Evolutionary conservation across 2,113 vertebrate genomes (phyloP).

Genomic region (Synodontis membranacea): DNA sequence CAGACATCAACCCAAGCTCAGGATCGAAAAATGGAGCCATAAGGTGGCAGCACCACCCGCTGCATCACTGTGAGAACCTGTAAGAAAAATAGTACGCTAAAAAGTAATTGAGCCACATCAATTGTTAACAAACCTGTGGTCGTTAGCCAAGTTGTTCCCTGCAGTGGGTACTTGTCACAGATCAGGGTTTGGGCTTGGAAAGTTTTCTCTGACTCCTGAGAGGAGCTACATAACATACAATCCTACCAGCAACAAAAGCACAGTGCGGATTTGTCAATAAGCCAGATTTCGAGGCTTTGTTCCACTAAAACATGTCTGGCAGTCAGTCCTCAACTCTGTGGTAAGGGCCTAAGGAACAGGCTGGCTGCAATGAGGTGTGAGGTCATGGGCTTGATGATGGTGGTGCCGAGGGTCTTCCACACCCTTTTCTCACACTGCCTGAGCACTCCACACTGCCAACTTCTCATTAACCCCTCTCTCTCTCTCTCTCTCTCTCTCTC

Average conservation of each 20-base stretch:
- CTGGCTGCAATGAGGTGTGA: slow-evolving; percentile 32
- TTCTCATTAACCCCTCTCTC: no score
- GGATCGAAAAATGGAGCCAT: neutral
- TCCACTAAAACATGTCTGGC: slow-evolving; percentile 59
- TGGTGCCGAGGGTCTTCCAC: slow-evolving; percentile 23
- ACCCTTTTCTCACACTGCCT: slow-evolving; percentile 9
- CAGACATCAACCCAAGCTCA: neutral
- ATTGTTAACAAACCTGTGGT: neutral
- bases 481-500: neutral
- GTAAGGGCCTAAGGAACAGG: neutral
- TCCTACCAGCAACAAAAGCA: slow-evolving; percentile 56
- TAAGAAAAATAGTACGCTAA: neutral
- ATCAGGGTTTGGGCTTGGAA: neutral
- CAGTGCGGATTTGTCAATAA: slow-evolving; percentile 51
- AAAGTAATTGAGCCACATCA: neutral
- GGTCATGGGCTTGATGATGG: slow-evolving; percentile 34
- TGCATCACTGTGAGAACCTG: neutral
- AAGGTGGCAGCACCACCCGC: neutral
- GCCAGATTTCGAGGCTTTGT: slow-evolving; percentile 56
- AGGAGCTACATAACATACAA: neutral
- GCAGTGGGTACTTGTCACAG: neutral
- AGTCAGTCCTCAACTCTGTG: neutral
- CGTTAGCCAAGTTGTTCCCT: neutral
- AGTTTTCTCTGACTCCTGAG: neutral
- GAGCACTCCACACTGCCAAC: slow-evolving; percentile 2